phyloP scores from a whole-genome alignment of 2,888 invertebrate genomes.

The Sphecodes monilicornis region DNA sequence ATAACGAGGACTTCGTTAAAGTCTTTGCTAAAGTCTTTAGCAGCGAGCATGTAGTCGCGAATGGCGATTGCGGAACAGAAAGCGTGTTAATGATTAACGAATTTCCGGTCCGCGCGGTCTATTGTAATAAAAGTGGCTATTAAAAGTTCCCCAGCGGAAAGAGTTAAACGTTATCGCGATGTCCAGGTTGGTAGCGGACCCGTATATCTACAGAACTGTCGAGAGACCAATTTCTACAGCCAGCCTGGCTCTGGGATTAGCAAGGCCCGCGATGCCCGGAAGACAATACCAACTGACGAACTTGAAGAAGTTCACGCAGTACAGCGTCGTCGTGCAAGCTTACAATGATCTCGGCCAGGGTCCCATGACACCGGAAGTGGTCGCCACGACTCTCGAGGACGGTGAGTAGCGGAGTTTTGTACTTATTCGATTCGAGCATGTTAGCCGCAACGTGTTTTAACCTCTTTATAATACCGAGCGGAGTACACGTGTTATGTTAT shows the following conservation, averaged over 20 bases:
- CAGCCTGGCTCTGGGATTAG: constrained; percentile 80
- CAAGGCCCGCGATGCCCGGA: constrained; percentile 82
- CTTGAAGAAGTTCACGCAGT: constrained; percentile 86
- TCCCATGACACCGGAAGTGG: constrained; percentile 85
- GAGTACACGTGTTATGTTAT: too few relatives aligned
- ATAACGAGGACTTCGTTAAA: background rate
- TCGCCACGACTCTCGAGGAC: constrained; percentile 86
- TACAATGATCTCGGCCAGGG: constrained; percentile 86
- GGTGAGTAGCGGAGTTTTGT: constrained; percentile 78
- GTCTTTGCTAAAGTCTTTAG: background rate
- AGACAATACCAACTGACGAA: constrained; percentile 82
- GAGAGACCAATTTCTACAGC: constrained; percentile 82
- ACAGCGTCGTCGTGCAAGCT: constrained; percentile 85
- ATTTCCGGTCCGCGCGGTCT: background rate
- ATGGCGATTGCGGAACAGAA: background rate
- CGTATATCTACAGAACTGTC: constrained; percentile 82
- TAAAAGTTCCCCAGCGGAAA: background rate
- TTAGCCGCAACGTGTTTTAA: too few relatives aligned
- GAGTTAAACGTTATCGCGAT: constrained; percentile 4
- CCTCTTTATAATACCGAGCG: too few relatives aligned
- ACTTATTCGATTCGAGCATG: too few relatives aligned
- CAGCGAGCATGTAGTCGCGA: background rate
- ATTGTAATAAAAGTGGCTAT: background rate
- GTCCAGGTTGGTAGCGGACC: constrained; percentile 76
- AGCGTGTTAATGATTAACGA: background rate